Evolutionary conservation across 2,113 vertebrate genomes (phyloP).

Genomic region (Phalacrocorax brasilianus): DNA sequence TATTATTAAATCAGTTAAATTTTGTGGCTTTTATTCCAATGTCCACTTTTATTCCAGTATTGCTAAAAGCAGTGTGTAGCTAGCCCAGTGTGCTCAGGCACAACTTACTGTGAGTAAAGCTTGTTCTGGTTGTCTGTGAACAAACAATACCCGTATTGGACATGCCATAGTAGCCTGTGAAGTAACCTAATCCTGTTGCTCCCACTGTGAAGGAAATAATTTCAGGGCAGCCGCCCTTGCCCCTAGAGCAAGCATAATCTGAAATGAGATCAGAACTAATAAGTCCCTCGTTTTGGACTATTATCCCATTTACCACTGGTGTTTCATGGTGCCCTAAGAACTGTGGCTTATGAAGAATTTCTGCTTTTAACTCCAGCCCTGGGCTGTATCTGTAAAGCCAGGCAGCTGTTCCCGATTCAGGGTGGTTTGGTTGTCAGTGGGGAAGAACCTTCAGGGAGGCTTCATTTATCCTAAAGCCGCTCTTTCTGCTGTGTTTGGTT

Average conservation of each 20-base stretch:
- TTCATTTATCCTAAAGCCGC: neutral
- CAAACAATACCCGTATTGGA: neutral
- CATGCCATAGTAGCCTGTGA: neutral
- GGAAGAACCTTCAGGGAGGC: neutral
- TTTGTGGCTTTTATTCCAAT: neutral
- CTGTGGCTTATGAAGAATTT: neutral
- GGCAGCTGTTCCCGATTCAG: rapidly evolving
- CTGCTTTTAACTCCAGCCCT: neutral
- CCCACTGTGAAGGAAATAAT: neutral
- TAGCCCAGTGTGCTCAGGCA: neutral
- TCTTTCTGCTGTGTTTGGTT: neutral
- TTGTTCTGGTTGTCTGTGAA: neutral
- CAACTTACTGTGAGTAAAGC: neutral
- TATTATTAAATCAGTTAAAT: neutral
- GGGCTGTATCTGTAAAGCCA: neutral
- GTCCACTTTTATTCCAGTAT: neutral
- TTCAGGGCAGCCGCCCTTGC: rapidly evolving
- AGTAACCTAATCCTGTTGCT: neutral
- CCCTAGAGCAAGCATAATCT: neutral
- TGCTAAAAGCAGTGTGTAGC: neutral
- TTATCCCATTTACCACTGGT: neutral
- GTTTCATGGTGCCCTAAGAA: neutral
- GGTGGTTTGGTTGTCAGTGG: neutral
- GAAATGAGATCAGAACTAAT: neutral
- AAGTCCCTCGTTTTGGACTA: neutral